Evolutionary conservation across 2,888 invertebrate species (phyloP), one percentile per base, ranked within the genome.

Genomic region (Danaus chrysippus): DNA sequence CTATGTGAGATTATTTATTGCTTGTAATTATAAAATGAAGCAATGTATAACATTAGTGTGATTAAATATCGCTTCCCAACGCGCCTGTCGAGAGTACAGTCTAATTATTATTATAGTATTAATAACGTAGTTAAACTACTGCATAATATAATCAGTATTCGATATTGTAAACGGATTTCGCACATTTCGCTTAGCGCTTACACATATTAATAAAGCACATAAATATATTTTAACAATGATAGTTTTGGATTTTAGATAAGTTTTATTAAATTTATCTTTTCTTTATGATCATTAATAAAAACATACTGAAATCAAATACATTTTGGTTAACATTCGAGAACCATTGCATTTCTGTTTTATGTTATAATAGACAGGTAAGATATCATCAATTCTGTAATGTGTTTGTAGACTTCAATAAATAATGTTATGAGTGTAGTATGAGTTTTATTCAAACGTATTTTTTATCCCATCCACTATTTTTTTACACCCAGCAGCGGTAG

Each of bases 181-280:
- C 66, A 66, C 64, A 66, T 59, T 42, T 60, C 42, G 66, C 66
- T 66, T 62, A 59, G 62, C 64, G 64, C 66, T 64, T 15, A 55
- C 66, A 66, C 66, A 41, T 66, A 66, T 66, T 66, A 66, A 64
- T 46, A 34, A 62, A 19, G 66, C 66, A 64, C 64, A 42, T 59
- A 58, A 59, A 57, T 59, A 58, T 64, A 62, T 59, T 60, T 54
- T 56, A 43, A 42, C 54, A 56, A 58, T 15, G 43, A 17, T 17
- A 10, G 17, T 49, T 17, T n/a, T 9, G 49, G 49, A 49, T 49
- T 49, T 17, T 17, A 5, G n/a, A 10, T 11, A 1, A 49, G 49
- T 10, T 49, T 49, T 17, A 49, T 17, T 17, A 17, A 11, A 10
- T 17, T 49, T 49, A 10, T 10, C 9, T 1, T 49, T 49, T n/a